Conservation (phyloP, 1,140 invertebrate species). For the Brachionus asplanchnoidis region DNA sequence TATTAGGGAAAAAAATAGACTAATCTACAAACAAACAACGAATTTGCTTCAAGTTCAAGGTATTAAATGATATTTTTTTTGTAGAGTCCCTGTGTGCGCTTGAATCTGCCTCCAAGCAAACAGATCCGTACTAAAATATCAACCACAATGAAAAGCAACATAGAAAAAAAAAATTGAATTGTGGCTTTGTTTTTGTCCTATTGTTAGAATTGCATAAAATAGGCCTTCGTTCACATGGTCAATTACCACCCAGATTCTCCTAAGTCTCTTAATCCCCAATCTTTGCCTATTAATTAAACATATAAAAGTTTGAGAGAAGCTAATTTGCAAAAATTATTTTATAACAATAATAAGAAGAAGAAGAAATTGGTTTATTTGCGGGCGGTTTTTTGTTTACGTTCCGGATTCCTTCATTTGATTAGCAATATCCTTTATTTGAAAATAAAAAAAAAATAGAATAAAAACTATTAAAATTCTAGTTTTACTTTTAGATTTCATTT, state of each 20-base stretch:
- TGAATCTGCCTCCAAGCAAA: not conserved
- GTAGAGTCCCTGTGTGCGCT: not conserved
- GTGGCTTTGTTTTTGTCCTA: not conserved
- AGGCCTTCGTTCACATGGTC: not conserved
- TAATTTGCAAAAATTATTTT: not conserved
- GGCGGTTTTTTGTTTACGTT: not conserved
- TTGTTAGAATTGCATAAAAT: not conserved
- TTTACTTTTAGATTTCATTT: not conserved
- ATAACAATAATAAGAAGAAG: not conserved
- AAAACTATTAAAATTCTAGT: not conserved
- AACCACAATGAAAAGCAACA: not conserved
- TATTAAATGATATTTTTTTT: slow-evolving; percentile 10
- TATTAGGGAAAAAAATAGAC: not conserved
- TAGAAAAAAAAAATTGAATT: not conserved
- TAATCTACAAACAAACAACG: slow-evolving; percentile 24
- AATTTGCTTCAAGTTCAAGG: slow-evolving; percentile 25
- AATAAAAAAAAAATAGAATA: not conserved
- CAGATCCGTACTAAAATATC: not conserved
- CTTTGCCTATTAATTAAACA: not conserved
- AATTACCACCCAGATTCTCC: not conserved
- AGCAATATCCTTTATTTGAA: not conserved
- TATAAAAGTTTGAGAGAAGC: not conserved
- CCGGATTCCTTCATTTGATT: not conserved
- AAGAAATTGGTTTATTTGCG: not conserved
- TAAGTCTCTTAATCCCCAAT: not conserved